Evolutionary conservation across 2,797 vertebrate species (phyloP).

Genomic region (Chaunax sp.): DNA sequence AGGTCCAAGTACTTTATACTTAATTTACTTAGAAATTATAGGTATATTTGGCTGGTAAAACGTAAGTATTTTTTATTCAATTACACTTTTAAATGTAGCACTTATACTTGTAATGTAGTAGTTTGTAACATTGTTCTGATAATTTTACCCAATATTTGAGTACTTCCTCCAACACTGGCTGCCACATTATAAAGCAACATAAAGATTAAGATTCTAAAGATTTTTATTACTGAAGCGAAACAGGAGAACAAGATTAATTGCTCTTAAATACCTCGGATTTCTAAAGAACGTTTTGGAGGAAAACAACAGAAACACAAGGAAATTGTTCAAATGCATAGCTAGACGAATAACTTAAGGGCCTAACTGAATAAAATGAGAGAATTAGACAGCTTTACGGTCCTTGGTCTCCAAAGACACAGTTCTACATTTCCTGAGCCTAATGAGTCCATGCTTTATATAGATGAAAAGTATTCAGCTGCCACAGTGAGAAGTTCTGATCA

Average conservation of each 20-base stretch:
- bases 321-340: not conserved
- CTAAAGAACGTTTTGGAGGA: constrained; percentile 2
- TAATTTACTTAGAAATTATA: too few species aligned
- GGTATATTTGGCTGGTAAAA: not conserved
- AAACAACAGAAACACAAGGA: not conserved
- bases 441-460: constrained; percentile 32
- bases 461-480: constrained; percentile 33
- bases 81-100: not conserved
- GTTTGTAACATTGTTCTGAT: not conserved
- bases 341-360: not conserved
- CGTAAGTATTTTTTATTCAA: not conserved
- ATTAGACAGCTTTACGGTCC: constrained; percentile 4
- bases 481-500: constrained; percentile 45
- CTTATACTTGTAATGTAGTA: too few species aligned
- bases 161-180: not conserved
- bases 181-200: not conserved
- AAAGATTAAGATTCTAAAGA: not conserved
- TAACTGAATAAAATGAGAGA: constrained; percentile 14
- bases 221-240: constrained; percentile 14
- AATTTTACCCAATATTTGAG: not conserved
- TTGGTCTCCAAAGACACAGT: constrained; percentile 8
- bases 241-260: not conserved
- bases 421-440: constrained; percentile 34
- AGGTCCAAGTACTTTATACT: too few species aligned
- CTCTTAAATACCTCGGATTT: not conserved